Conservation (phyloP, 2,888 invertebrate species). For the Achlya flavicornis region DNA sequence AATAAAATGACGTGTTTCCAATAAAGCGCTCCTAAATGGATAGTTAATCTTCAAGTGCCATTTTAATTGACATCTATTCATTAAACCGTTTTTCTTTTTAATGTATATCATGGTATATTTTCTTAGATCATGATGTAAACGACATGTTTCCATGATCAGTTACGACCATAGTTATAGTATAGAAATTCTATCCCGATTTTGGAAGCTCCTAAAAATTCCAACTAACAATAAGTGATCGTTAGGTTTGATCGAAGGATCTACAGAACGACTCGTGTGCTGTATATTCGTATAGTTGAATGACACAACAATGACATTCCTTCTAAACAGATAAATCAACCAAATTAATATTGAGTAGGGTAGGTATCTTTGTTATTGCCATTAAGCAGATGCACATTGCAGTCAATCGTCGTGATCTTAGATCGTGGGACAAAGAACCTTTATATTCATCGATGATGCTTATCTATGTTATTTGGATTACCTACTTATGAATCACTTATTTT, state of each 20-base stretch:
- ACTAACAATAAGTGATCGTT: neutral
- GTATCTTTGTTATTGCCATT: slow-evolving; percentile 8
- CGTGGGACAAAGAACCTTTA: slow-evolving; percentile 10
- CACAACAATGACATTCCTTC: neutral
- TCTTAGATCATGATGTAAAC: too few relatives aligned
- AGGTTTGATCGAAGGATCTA: neutral
- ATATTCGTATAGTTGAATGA: neutral
- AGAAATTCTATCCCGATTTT: neutral
- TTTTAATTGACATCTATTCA: too few relatives aligned
- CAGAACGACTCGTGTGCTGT: neutral
- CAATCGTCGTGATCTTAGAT: slow-evolving; percentile 9
- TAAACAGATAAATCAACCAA: neutral
- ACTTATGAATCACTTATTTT: neutral
- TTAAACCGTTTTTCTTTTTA: too few relatives aligned
- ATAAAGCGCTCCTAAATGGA: too few relatives aligned
- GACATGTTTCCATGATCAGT: too few relatives aligned
- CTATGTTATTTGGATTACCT: slow-evolving; percentile 6
- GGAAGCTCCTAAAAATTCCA: neutral
- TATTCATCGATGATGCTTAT: slow-evolving; percentile 9
- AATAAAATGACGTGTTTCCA: too few relatives aligned
- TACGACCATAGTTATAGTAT: too few relatives aligned
- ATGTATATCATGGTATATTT: too few relatives aligned
- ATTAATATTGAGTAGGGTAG: neutral
- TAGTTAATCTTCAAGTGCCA: too few relatives aligned
- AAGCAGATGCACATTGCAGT: slow-evolving; percentile 1